A percentile compares a stretch with the other conserved stretches of the same genome.
phyloP scores from a whole-genome alignment of 2,888 invertebrate genomes.

The Ommatoiulus sabulosus region DNA sequence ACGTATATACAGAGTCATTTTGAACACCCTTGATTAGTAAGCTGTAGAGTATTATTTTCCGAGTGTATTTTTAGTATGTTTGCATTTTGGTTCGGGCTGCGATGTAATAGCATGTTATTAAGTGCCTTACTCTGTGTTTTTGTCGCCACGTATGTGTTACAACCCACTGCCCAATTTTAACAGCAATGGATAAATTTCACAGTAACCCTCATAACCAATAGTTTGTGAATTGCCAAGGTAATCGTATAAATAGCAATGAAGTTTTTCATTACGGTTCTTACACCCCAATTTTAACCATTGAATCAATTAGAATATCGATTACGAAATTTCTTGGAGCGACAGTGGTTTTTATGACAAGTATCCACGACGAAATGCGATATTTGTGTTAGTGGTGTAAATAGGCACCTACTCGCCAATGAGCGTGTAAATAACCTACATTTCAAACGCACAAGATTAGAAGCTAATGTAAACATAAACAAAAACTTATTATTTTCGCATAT shows the following conservation, averaged over 20 bases:
- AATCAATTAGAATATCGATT: background rate
- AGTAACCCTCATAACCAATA: background rate
- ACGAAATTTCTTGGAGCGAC: background rate
- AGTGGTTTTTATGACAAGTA: background rate
- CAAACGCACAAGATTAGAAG: background rate
- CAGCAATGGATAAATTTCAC: slow-evolving; percentile 10
- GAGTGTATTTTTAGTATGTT: background rate
- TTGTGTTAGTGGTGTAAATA: slow-evolving; percentile 8
- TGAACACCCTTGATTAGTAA: background rate
- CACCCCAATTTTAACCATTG: background rate
- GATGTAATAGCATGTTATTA: background rate
- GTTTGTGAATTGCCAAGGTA: background rate
- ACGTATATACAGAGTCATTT: background rate
- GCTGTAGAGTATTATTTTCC: background rate
- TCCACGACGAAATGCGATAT: background rate
- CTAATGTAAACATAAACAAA: background rate
- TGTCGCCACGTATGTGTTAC: background rate
- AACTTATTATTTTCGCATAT: background rate
- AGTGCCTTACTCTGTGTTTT: background rate
- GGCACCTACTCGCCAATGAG: slow-evolving; percentile 25
- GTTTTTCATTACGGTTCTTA: background rate
- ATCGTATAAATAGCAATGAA: background rate
- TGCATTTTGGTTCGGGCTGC: background rate
- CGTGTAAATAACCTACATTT: background rate
- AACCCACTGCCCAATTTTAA: background rate